phyloP scores from a whole-genome alignment of 2,888 invertebrate species.

The Actias luna region DNA sequence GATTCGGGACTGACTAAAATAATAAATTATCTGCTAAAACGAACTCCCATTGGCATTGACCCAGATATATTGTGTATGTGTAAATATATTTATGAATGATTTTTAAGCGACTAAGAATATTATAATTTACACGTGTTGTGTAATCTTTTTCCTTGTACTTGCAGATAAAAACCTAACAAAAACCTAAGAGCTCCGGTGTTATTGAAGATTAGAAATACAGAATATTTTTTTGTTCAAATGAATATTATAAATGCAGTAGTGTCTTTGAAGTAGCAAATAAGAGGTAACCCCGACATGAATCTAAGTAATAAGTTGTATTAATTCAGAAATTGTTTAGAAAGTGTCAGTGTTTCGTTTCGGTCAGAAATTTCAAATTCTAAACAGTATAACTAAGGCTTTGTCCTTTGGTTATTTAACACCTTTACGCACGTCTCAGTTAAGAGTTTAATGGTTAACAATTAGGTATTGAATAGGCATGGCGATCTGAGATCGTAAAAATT shows the following conservation, averaged over 20 bases:
- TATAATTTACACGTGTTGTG: neutral
- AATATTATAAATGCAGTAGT: too few relatives aligned
- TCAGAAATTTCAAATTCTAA: neutral
- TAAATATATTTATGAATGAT: neutral
- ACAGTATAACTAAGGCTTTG: neutral
- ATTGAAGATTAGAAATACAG: too few relatives aligned
- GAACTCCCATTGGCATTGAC: neutral
- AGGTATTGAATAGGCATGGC: too few relatives aligned
- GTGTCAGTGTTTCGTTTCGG: neutral
- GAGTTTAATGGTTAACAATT: neutral
- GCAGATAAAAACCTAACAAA: too few relatives aligned
- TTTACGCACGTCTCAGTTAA: neutral
- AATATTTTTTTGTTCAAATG: too few relatives aligned
- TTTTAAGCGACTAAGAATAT: neutral
- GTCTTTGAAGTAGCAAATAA: too few relatives aligned
- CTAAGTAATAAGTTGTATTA: neutral
- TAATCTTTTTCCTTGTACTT: too few relatives aligned
- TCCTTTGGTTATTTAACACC: constrained; percentile 8
- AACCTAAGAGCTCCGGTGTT: too few relatives aligned
- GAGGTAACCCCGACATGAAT: neutral
- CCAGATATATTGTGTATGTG: neutral
- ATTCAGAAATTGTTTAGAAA: constrained; percentile 5
- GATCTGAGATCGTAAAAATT: too few relatives aligned
- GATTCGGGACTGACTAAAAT: too few relatives aligned
- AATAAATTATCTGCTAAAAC: too few relatives aligned